These are phyloP conservation scores for Cossypha dichroa DNA, from an alignment of 2,797 vertebrate genomes.

Conservation along the genomic window DNA sequence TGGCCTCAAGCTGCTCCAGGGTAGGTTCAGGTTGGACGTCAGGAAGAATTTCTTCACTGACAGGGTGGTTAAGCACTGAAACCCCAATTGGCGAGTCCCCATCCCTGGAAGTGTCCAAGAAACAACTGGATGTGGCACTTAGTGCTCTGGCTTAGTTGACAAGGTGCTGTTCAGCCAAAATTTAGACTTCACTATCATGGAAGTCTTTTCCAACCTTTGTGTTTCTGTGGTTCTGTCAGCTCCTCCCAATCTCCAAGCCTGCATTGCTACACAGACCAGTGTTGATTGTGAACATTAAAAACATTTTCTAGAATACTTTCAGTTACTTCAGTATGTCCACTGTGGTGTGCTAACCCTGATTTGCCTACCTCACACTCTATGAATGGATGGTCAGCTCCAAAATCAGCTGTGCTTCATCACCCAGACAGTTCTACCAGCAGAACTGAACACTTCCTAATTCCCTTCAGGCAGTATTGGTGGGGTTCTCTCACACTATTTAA, in stretches of 20 bases:
- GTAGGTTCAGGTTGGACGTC: neutral
- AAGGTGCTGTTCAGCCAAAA: neutral
- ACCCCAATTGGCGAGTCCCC: neutral
- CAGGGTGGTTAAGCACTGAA: neutral
- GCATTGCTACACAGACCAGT: neutral
- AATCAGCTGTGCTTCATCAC: neutral
- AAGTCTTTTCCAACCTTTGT: neutral
- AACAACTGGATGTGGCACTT: neutral
- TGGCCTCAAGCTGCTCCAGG: neutral
- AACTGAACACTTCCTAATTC: neutral
- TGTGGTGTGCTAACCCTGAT: neutral
- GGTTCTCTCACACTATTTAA: neutral
- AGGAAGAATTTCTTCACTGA: neutral
- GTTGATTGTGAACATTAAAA: neutral
- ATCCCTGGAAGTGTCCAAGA: neutral
- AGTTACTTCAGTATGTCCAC: neutral
- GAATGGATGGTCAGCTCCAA: neutral
- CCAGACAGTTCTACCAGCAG: neutral
- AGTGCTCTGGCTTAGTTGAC: neutral
- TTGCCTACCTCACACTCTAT: neutral
- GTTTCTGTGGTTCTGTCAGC: neutral
- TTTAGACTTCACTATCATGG: too few species aligned
- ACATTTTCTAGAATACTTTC: neutral
- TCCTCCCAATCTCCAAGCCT: neutral
- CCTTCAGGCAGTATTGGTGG: neutral